Evolutionary conservation across 2,888 invertebrate genomes (phyloP).

Genomic region (Hybos culiciformis): DNA sequence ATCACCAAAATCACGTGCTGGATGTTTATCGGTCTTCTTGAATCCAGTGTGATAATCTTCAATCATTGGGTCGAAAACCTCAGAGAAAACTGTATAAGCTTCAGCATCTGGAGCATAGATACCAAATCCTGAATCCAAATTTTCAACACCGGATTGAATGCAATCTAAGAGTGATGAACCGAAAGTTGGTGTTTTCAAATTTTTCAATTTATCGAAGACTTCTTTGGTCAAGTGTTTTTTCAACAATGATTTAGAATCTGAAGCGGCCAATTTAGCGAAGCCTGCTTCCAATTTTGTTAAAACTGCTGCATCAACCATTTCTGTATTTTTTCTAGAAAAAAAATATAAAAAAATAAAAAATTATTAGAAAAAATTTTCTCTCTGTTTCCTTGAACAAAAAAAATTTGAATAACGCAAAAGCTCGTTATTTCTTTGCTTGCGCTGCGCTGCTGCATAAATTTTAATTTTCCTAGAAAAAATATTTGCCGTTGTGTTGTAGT

Average conservation of each 20-base stretch:
- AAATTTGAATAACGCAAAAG: too few species aligned
- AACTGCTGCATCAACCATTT: conserved; percentile 86
- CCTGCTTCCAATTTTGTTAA: conserved; percentile 85
- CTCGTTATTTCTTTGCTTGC: too few species aligned
- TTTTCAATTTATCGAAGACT: conserved; percentile 81
- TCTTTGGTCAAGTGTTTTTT: conserved; percentile 91
- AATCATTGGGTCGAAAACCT: conserved; percentile 94
- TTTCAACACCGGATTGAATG: conserved; percentile 94
- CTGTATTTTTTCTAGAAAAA: conserved; percentile 52
- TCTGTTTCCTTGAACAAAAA: not conserved
- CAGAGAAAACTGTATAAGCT: conserved; percentile 80
- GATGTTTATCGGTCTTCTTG: conserved; percentile 89
- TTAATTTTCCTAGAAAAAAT: too few species aligned
- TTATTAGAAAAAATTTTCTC: conserved; percentile 6
- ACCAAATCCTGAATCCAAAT: conserved; percentile 91
- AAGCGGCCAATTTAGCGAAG: conserved; percentile 71
- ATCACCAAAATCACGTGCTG: conserved; percentile 88
- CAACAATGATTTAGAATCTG: conserved; percentile 89
- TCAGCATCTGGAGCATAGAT: conserved; percentile 97
- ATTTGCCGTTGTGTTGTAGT: too few species aligned
- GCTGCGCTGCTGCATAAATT: too few species aligned
- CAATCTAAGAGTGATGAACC: conserved; percentile 87
- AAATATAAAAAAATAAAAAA: conserved; percentile 14
- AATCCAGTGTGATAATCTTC: conserved; percentile 95
- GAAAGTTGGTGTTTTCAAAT: conserved; percentile 77